A percentile compares a stretch with the other conserved stretches of the same genome.
phyloP scores from a whole-genome alignment of 2,797 vertebrate genomes.

The Eulemur coronatus region DNA sequence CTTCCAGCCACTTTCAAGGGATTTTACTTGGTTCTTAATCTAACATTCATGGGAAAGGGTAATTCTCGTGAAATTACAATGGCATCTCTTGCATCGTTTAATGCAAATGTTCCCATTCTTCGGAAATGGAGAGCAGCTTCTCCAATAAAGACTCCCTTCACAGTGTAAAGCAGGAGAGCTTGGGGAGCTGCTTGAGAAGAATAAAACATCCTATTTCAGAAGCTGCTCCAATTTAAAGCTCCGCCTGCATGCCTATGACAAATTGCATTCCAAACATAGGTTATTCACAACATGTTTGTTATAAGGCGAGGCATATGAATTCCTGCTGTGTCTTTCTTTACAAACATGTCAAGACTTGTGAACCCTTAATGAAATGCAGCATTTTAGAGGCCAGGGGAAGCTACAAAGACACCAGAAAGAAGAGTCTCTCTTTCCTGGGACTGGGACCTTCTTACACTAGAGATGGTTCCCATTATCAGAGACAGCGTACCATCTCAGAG shows the following conservation, averaged over 20 bases:
- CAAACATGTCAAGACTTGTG: slow-evolving; percentile 73
- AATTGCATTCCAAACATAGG: slow-evolving; percentile 79
- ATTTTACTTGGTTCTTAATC: slow-evolving; percentile 83
- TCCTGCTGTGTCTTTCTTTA: slow-evolving; percentile 78
- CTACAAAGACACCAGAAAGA: neutral
- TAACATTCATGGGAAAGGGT: slow-evolving; percentile 84
- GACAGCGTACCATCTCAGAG: neutral
- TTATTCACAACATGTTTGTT: slow-evolving; percentile 77
- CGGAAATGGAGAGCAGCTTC: slow-evolving; percentile 76
- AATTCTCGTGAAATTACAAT: slow-evolving; percentile 84
- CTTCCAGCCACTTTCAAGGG: slow-evolving; percentile 81
- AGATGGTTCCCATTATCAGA: neutral
- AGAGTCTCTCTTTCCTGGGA: neutral
- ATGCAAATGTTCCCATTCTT: slow-evolving; percentile 83
- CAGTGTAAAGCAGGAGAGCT: slow-evolving; percentile 71
- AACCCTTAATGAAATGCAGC: slow-evolving; percentile 74
- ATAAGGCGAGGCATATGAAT: slow-evolving; percentile 71
- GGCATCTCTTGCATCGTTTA: slow-evolving; percentile 81
- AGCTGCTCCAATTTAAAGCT: slow-evolving; percentile 75
- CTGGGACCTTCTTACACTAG: neutral
- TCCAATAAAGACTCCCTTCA: slow-evolving; percentile 81
- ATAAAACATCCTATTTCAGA: slow-evolving; percentile 74
- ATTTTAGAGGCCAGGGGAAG: slow-evolving; percentile 59
- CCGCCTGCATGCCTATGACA: slow-evolving; percentile 79
- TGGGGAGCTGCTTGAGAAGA: slow-evolving; percentile 74